phyloP scores from a whole-genome alignment of 2,113 vertebrate species.

The Gulo gulo region DNA sequence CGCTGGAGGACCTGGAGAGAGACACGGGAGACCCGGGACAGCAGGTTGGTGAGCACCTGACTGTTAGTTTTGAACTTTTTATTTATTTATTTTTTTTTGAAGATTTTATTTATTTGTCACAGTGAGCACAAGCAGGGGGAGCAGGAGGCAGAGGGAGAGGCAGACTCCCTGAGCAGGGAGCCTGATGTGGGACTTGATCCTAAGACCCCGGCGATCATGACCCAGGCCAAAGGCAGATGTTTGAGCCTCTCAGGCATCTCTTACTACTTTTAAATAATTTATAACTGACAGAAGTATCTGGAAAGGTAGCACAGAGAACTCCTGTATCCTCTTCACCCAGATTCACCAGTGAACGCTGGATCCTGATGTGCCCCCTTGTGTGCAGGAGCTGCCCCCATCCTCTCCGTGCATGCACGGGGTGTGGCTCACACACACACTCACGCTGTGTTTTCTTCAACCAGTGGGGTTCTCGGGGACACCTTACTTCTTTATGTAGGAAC shows the following conservation, averaged over 20 bases:
- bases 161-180: too few species aligned
- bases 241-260: too few species aligned
- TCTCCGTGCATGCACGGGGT: too few species aligned
- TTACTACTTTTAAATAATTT: background rate
- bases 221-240: too few species aligned
- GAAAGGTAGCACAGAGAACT: background rate
- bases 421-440: accelerated
- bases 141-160: too few species aligned
- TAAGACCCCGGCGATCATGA: too few species aligned
- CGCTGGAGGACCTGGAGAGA: background rate
- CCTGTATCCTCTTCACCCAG: background rate
- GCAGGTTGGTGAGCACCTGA: background rate
- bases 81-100: too few species aligned
- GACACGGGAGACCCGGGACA: background rate
- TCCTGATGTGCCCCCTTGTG: background rate
- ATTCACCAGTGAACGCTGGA: background rate
- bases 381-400: too few species aligned
- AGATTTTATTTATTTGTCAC: too few species aligned
- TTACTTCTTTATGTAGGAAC: background rate
- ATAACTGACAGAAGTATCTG: background rate
- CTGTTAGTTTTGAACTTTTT: background rate
- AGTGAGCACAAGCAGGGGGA: too few species aligned
- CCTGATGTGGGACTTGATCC: too few species aligned
- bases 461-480: background rate
- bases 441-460: background rate